Evolutionary conservation across 2,797 vertebrate genomes (phyloP).

Genomic region (Cottoperca gobio): DNA sequence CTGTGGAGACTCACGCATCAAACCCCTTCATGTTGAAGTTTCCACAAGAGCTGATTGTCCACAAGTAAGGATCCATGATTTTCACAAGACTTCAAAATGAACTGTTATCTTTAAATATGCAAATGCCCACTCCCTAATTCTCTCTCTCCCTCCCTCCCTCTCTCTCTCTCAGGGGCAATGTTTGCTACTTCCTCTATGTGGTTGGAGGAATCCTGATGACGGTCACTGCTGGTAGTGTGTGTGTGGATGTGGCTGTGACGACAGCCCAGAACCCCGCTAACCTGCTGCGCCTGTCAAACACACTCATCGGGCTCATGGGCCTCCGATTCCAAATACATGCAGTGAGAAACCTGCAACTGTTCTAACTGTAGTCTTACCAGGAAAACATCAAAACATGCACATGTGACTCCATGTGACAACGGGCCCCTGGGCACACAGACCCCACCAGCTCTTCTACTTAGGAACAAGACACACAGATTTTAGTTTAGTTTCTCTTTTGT

Average conservation of each 20-base stretch:
- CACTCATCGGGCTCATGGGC: slow-evolving; percentile 17
- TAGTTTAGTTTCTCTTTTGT: too few relatives aligned
- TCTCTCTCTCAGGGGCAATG: slow-evolving; percentile 21
- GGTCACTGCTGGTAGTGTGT: slow-evolving; percentile 26
- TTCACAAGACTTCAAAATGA: not conserved
- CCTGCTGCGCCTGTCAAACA: slow-evolving; percentile 39
- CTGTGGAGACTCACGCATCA: not conserved
- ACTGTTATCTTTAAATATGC: not conserved
- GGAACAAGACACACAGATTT: too few relatives aligned
- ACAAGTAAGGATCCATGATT: slow-evolving; percentile 27
- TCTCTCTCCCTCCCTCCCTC: not conserved
- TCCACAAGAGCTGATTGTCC: slow-evolving; percentile 23
- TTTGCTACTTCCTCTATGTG: slow-evolving; percentile 28
- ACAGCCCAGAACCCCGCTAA: slow-evolving; percentile 22
- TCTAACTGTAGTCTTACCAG: not conserved
- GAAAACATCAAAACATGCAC: not conserved
- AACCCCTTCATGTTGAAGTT: slow-evolving; percentile 38
- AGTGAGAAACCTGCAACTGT: slow-evolving; percentile 5
- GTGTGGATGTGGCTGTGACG: slow-evolving; percentile 44
- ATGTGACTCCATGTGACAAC: not conserved
- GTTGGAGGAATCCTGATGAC: slow-evolving; percentile 56
- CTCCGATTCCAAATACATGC: not conserved
- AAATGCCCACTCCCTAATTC: not conserved
- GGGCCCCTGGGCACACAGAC: too few relatives aligned
- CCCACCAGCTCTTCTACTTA: too few relatives aligned